Base-by-base conservation (phyloP, 2,888 invertebrate genomes). In the Hoplodrina blanda region DNA sequence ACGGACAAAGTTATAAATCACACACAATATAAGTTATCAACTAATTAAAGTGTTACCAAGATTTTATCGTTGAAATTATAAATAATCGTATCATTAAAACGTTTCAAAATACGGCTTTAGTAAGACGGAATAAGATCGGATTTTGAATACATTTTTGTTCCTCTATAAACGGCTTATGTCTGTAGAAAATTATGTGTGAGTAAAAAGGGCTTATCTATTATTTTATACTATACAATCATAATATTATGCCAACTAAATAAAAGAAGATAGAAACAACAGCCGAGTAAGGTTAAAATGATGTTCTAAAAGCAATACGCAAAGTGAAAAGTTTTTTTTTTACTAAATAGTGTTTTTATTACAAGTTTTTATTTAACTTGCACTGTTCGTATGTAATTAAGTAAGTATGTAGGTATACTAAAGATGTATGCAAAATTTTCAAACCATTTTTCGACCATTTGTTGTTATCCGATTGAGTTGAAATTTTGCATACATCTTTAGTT, bases 41-140 rank as follows among this genome's bases (percentile, higher is more conserved):
- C 62, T 75, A 79, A 79, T 78, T 79, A 75, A 37, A 69, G 56
- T 61, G 65, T 65, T 60, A 17, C 63, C 11, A 41, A 70, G 79
- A 75, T 79, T 70, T 46, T 64, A 79, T 75, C 63, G 55, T 41
- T n/a, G 17, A 13, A 62, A 66, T 62, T 74, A 73, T 72, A 77
- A 62, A 72, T 72, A 62, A 72, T 62, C 10, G 19, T 59, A 59
- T 54, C 49, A 62, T 71, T 64, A 53, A 33, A 44, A 11, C 44
- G n/a, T 30, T 37, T 25, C 4, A 54, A 5, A 59, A 65, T 2
- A n/a, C 52, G 6, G 59, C 65, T 72, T 46, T 76, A 65, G 0
- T 8, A 19, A 13, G 20, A 11, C 2, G 11, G n/a, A 1, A 6
- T 52, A 46, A 13, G 37, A 13, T 49, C 15, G 44, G 0, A 25